Evolutionary conservation across 2,113 vertebrate species (phyloP), one percentile per base, ranked within the genome.

Genomic region (Zapornia atra): DNA sequence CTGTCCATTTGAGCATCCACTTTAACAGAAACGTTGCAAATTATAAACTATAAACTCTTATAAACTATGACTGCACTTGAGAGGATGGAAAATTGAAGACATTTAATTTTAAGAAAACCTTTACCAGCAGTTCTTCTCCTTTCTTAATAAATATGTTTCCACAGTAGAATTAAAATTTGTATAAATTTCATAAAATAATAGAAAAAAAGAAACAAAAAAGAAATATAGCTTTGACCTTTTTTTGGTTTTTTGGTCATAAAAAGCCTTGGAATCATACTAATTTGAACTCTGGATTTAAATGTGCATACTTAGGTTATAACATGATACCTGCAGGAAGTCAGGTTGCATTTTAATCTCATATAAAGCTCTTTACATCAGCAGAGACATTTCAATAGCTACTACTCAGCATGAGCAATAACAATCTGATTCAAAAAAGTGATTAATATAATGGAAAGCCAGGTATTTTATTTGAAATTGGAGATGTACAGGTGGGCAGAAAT

Each of bases 31-130:
- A 44, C 2, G 31, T 46, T 69, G 10, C 8, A 59, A n/a, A 82
- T 34, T 82, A n/a, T n/a, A n/a, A n/a, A n/a, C n/a, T n/a, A 97
- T 94, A 97, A 96, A 96, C 81, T 95, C 79, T 44, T 94, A 72
- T 91, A 95, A 94, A 96, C 94, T 70, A 57, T 65, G 80, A 94
- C 89, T 96, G 77, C 83, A 20, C 91, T 93, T 97, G 88, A 94
- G 94, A 94, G 96, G 92, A 93, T 96, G 86, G 96, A 98, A 98
- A 93, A 98, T 20, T 80, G 86, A 92, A 96, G 95, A 97, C 89
- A 97, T 98, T 97, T 97, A 94, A 88, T 63, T 63, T 94, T 98
- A 98, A 98, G 90, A 98, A 98, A 98, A 92, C 92, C 66, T 94
- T 36, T 61, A 17, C 36, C 21, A 1, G 0, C 21, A 1, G 0